Conservation (phyloP, 1,140 invertebrate species). For the Nylanderia fulva region DNA sequence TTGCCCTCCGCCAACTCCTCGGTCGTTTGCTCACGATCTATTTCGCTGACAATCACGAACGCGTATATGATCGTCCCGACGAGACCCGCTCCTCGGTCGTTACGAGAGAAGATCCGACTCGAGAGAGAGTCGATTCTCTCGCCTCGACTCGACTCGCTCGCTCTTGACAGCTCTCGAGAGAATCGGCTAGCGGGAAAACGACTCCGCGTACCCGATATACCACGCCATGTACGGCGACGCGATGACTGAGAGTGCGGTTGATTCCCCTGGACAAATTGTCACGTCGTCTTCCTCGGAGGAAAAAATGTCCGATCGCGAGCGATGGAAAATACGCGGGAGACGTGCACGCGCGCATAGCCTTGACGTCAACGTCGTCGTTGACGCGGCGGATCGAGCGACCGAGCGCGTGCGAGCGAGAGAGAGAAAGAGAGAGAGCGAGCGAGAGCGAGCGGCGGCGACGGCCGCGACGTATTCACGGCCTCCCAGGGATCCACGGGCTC, state of each 20-base stretch:
- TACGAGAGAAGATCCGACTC: slow-evolving; percentile 42
- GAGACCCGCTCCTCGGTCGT: no score
- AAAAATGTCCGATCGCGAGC: background rate
- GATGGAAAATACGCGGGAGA: background rate
- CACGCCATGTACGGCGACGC: slow-evolving; percentile 17
- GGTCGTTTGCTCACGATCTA: slow-evolving; percentile 35
- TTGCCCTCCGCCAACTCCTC: slow-evolving; percentile 25
- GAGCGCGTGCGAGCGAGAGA: slow-evolving; percentile 14
- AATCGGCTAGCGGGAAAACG: slow-evolving; percentile 26
- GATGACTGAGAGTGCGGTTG: slow-evolving; percentile 15
- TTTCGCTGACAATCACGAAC: slow-evolving; percentile 38
- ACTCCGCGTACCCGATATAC: background rate
- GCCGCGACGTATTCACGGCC: slow-evolving; percentile 1
- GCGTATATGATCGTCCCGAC: background rate
- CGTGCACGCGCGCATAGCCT: slow-evolving; percentile 3
- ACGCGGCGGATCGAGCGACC: background rate
- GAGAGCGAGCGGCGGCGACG: slow-evolving; percentile 2
- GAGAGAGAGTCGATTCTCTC: slow-evolving; percentile 16
- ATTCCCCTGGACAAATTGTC: background rate
- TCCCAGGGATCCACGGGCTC: background rate
- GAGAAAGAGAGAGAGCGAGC: slow-evolving; percentile 5
- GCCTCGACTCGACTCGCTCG: background rate
- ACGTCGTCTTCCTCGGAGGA: background rate
- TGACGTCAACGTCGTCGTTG: slow-evolving; percentile 37
- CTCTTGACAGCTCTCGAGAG: slow-evolving; percentile 36